Base-by-base conservation (phyloP, 2,888 invertebrate species). In the Helleia helle region DNA sequence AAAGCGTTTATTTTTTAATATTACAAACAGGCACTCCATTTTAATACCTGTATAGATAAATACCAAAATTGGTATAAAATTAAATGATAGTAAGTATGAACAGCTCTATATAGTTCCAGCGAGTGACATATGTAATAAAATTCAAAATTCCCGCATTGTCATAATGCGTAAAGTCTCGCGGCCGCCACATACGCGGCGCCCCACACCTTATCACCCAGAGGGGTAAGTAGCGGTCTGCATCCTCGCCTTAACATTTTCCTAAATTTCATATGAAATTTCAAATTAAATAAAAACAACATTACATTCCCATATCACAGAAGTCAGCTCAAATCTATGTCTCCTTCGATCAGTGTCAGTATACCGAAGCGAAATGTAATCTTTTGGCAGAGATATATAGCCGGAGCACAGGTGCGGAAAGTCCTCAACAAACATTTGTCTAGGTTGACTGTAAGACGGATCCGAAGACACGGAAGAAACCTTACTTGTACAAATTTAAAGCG, bases 371-470 rank as follows among this genome's bases (percentile, higher is more conserved):
- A 48, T 46, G 46, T 49, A 51, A 50, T 50, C 53, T 48, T 41
- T 41, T 39, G 52, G 56, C 53, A 52, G 43, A 53, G 55, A 58
- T 47, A 46, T 51, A 56, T 55, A 44, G 46, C 47, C 29, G 9
- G 45, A 41, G 47, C 48, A 45, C 58, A 59, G 57, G 56, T 59
- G 59, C 49, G 47, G 49, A 50, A 52, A 56, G 50, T 54, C 48
- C 50, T 49, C 44, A 54, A 54, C 52, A 50, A 52, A 53, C 49
- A 57, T 54, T 50, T 53, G 49, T 55, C 54, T 48, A 42, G 48
- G 47, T 50, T 50, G 46, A 50, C 50, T 52, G 22, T 36, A 49
- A 49, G 40, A 31, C 8, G 30, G 40, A 13, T 29, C 12, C 12
- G 12, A 8, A 30, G 22, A n/a, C 29, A 34, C 5, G 9, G 40